Base-by-base conservation (phyloP, 2,888 invertebrate genomes). In the Ectropis crepuscularia region DNA sequence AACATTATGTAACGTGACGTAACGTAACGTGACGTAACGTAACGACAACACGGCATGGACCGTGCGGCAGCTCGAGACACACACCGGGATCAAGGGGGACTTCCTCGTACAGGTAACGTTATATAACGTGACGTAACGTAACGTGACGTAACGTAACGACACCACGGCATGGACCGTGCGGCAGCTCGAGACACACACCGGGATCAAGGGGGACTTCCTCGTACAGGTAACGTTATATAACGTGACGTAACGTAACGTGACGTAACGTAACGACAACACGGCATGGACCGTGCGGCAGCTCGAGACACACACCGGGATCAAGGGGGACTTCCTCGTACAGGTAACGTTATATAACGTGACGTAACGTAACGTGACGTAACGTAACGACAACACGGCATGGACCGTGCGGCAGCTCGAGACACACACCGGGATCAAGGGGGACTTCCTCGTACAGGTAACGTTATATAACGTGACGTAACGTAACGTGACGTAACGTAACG, bases 401-500 rank as follows among this genome's bases (percentile, higher is more conserved):
- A 97, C 96, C 9, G 95, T 99, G 45, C 95, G 96, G 59, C 98
- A 99, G 86, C 89, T 99, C 53, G 95, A 96, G n/a, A 57, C 97
- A 97, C 96, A 96, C 76, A 98, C 98, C 36, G 97, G 97, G 81
- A 97, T 98, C 81, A 97, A 97, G 88, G 94, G 95, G 75, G 97
- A 97, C 82, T 95, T 96, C n/a, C n/a, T n/a, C n/a, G n/a, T n/a
- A n/a, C n/a, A n/a, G n/a, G n/a, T n/a, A n/a, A n/a, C n/a, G n/a
- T n/a, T n/a, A n/a, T n/a, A n/a, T n/a, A n/a, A n/a, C n/a, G n/a
- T n/a, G n/a, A n/a, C n/a, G n/a, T n/a, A n/a, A n/a, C n/a, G n/a
- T n/a, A n/a, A n/a, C 57, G 93, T 99, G 50, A 92, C 99, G 62
- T 98, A 99, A 90, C 99, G 97, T 91, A 99, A 99, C 88, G 96